phyloP scores from a whole-genome alignment of 2,888 invertebrate genomes.

The Exephanes ischioxanthus region DNA sequence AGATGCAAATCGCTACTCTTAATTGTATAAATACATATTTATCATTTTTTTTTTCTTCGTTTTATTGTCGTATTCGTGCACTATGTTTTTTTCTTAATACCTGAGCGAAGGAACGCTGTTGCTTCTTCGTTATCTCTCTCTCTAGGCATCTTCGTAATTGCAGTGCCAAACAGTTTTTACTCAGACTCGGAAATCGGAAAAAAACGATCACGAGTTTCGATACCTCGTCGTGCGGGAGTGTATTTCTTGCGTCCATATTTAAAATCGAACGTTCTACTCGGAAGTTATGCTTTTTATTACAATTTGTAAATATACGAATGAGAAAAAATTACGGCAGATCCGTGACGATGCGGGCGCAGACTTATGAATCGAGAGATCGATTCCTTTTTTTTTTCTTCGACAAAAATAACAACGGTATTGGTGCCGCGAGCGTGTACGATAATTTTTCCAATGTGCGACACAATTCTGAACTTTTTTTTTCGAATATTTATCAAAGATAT shows the following conservation, averaged over 20 bases:
- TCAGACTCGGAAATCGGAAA: slow-evolving; percentile 4
- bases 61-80: slow-evolving; percentile 63
- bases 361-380: slow-evolving; percentile 13
- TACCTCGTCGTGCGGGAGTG: slow-evolving; percentile 16
- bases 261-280: slow-evolving; percentile 57
- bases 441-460: slow-evolving; percentile 20
- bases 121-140: slow-evolving; percentile 4
- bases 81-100: slow-evolving; percentile 38
- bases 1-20: slow-evolving; percentile 49
- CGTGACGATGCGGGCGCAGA: slow-evolving; percentile 31
- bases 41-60: slow-evolving; percentile 54
- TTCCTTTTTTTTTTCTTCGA: slow-evolving; percentile 28
- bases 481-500: slow-evolving; percentile 51
- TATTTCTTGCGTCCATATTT: slow-evolving; percentile 6
- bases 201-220: not conserved
- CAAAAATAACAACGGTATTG: slow-evolving; percentile 28
- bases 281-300: slow-evolving; percentile 61
- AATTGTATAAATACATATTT: slow-evolving; percentile 65
- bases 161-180: slow-evolving; percentile 42
- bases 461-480: slow-evolving; percentile 37
- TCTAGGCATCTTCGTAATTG: slow-evolving; percentile 28
- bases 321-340: slow-evolving; percentile 27
- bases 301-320: slow-evolving; percentile 65
- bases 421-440: slow-evolving; percentile 25
- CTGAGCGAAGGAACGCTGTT: slow-evolving; percentile 5